These are phyloP conservation scores for Panthera tigris DNA, from an alignment of 2,113 vertebrate species.

Conservation along the genomic window DNA sequence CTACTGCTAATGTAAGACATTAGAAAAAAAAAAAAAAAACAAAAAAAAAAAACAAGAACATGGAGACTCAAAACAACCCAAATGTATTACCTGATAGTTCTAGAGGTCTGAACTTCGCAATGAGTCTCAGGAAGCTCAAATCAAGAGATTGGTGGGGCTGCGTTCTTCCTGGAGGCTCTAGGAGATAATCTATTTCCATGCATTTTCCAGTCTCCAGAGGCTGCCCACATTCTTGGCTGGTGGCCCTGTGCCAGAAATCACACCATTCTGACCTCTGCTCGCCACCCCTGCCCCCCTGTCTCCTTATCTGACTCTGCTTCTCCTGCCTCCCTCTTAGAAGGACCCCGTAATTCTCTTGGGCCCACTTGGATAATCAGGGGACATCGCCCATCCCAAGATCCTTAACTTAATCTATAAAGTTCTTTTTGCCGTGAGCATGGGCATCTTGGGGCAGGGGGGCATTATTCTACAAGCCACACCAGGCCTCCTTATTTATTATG, in stretches of 20 bases:
- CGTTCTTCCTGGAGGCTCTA: neutral
- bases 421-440: neutral
- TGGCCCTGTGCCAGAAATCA: too few relatives aligned
- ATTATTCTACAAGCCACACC: neutral
- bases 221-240: too few relatives aligned
- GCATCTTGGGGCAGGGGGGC: too few relatives aligned
- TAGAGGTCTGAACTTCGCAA: neutral
- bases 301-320: neutral
- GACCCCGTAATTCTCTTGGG: rapidly evolving
- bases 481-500: neutral
- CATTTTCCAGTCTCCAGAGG: neutral
- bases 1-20: neutral
- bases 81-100: rapidly evolving
- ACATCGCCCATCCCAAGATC: too few relatives aligned
- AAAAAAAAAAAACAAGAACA: too few relatives aligned
- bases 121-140: neutral
- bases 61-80: neutral
- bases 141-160: rapidly evolving
- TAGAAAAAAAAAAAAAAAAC: too few relatives aligned
- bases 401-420: neutral
- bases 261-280: too few relatives aligned
- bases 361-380: neutral
- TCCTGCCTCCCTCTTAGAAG: neutral
- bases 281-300: too few relatives aligned
- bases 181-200: rapidly evolving